Evolutionary conservation across 2,888 invertebrate species (phyloP).

Genomic region (Prenolepis imparis): DNA sequence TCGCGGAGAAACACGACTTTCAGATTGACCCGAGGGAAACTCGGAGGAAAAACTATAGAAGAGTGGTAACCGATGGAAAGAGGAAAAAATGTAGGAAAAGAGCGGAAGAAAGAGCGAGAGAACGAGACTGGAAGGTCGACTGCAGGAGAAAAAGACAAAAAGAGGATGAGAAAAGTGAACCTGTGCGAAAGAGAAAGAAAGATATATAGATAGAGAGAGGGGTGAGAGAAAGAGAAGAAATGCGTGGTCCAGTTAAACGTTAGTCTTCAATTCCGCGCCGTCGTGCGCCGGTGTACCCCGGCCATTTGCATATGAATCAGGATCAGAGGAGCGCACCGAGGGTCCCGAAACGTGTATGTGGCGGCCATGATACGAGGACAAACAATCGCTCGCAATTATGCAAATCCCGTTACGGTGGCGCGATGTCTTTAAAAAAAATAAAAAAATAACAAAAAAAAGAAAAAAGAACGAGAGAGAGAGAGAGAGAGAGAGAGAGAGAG

Average conservation of each 20-base stretch:
- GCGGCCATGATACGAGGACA: constrained; percentile 81
- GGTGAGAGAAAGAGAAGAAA: constrained; percentile 56
- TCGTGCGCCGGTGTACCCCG: constrained; percentile 78
- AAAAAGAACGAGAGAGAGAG: constrained; percentile 3
- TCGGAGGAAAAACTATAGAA: constrained; percentile 53
- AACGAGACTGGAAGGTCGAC: constrained; percentile 23
- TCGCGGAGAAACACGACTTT: constrained; percentile 49
- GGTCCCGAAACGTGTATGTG: constrained; percentile 78
- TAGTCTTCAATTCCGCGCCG: constrained; percentile 78
- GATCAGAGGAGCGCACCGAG: constrained; percentile 79
- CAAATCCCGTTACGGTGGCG: constrained; percentile 81
- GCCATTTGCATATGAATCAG: constrained; percentile 85
- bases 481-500: neutral
- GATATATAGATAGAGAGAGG: constrained; percentile 4
- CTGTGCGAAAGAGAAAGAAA: constrained; percentile 12
- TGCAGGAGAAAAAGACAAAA: neutral
- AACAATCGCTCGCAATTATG: constrained; percentile 85
- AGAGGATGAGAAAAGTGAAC: neutral
- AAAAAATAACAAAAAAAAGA: constrained; percentile 32
- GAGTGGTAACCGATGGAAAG: constrained; percentile 3
- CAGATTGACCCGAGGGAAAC: constrained; percentile 53
- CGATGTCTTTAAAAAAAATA: constrained; percentile 77
- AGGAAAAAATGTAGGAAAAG: constrained; percentile 35
- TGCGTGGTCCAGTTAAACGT: constrained; percentile 77
- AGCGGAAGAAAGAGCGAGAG: constrained; percentile 20